Percentiles rank a stretch among this genome's conserved stretches.
phyloP scores from a whole-genome alignment of 2,888 invertebrate species.

The Agrochola lota region DNA sequence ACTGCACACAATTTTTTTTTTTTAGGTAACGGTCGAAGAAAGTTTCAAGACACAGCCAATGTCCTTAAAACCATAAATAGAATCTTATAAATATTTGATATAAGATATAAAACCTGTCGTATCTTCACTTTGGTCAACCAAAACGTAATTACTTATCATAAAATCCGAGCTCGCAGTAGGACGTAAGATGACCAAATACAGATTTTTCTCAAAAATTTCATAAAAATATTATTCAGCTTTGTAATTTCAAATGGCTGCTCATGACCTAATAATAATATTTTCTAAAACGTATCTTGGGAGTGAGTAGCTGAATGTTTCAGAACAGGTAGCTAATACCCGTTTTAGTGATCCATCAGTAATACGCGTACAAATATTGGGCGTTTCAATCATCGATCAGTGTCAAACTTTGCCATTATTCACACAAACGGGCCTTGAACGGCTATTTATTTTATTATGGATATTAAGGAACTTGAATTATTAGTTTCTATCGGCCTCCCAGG shows the following conservation, averaged over 20 bases:
- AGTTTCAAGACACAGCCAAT: neutral
- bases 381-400: slow-evolving; percentile 75
- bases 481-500: slow-evolving; percentile 36
- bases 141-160: slow-evolving; percentile 15
- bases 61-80: slow-evolving; percentile 10
- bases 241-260: neutral
- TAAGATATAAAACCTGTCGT: slow-evolving; percentile 7
- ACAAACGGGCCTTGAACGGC: slow-evolving; percentile 65
- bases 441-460: slow-evolving; percentile 65
- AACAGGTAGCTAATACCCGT: slow-evolving; percentile 56
- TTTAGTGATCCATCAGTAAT: slow-evolving; percentile 65
- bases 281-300: neutral
- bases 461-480: slow-evolving; percentile 60
- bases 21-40: slow-evolving; percentile 7
- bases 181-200: neutral
- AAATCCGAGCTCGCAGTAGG: neutral
- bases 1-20: slow-evolving; percentile 27
- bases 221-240: neutral
- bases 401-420: slow-evolving; percentile 73
- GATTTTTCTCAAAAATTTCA: neutral
- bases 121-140: neutral
- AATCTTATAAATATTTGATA: slow-evolving; percentile 30
- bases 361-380: slow-evolving; percentile 61
- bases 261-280: slow-evolving; percentile 13
- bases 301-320: slow-evolving; percentile 35